Conservation (phyloP, 2,113 vertebrate species). For the Triplophysa dalaica region DNA sequence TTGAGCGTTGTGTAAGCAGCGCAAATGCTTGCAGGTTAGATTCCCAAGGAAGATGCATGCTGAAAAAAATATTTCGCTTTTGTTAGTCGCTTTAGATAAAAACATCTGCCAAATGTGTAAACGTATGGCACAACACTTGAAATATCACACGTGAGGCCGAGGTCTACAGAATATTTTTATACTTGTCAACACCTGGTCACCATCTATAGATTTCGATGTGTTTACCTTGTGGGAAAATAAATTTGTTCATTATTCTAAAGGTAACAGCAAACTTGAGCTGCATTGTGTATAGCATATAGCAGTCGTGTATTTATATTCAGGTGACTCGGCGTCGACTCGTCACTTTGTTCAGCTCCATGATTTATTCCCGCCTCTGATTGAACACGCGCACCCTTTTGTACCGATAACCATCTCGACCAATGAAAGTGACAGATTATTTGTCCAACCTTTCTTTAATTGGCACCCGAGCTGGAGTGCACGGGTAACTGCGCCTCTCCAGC, state of each 20-base stretch:
- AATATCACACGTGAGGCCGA: no score
- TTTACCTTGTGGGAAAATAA: no score
- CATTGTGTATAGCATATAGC: not conserved
- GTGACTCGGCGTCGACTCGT: not conserved
- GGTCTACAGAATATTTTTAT: no score
- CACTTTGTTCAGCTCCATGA: conserved; percentile 40
- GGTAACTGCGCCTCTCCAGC: conserved; percentile 52
- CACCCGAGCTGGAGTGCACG: conserved; percentile 25
- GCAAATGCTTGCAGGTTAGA: no score
- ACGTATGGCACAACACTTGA: no score
- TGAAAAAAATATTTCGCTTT: no score
- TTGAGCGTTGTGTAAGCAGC: no score
- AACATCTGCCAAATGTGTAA: no score
- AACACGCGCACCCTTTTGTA: conserved; percentile 50
- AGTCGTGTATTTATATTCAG: conserved; percentile 17
- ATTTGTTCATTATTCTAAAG: not conserved
- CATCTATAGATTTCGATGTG: no score
- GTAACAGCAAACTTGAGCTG: not conserved
- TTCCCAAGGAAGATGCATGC: no score
- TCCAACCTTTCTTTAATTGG: conserved; percentile 48
- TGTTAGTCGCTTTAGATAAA: no score
- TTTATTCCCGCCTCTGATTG: conserved; percentile 37
- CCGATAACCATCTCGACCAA: conserved; percentile 48
- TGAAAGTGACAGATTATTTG: conserved; percentile 51
- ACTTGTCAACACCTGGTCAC: no score